phyloP scores from a whole-genome alignment of 2,113 vertebrate genomes.

The Mobula birostris region DNA sequence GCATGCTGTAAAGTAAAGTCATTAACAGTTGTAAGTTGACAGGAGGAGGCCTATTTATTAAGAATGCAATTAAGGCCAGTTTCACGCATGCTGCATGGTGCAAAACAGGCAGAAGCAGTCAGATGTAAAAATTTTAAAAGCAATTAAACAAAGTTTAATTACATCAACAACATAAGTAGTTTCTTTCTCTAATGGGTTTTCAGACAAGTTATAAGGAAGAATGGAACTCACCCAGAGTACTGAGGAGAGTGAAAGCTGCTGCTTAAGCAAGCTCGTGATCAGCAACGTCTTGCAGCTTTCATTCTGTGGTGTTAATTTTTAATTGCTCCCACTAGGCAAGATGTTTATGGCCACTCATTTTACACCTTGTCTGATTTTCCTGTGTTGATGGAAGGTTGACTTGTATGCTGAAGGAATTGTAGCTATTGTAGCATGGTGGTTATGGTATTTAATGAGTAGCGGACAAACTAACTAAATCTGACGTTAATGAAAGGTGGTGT shows the following conservation, averaged over 20 bases:
- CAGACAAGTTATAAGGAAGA: neutral
- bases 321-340: neutral
- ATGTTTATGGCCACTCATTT: neutral
- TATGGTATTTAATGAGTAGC: too few species aligned
- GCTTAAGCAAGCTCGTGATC: neutral
- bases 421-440: too few species aligned
- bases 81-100: neutral
- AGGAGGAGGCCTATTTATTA: constrained; percentile 27
- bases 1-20: neutral
- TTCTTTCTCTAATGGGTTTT: neutral
- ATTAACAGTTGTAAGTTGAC: constrained; percentile 31
- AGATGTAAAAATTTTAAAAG: neutral
- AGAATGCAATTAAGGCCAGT: neutral
- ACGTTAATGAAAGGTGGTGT: too few species aligned
- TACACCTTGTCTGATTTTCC: neutral
- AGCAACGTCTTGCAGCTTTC: neutral
- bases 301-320: neutral
- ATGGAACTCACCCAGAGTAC: neutral
- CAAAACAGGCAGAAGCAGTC: constrained; percentile 27
- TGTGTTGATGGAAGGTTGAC: neutral
- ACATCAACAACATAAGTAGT: constrained; percentile 9
- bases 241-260: neutral
- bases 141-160: constrained; percentile 35
- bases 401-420: too few species aligned
- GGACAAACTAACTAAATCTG: too few species aligned